These are phyloP conservation scores for Meloidogyne hapla DNA, from an alignment of 1,140 invertebrate genomes.

Conservation along the genomic window DNA sequence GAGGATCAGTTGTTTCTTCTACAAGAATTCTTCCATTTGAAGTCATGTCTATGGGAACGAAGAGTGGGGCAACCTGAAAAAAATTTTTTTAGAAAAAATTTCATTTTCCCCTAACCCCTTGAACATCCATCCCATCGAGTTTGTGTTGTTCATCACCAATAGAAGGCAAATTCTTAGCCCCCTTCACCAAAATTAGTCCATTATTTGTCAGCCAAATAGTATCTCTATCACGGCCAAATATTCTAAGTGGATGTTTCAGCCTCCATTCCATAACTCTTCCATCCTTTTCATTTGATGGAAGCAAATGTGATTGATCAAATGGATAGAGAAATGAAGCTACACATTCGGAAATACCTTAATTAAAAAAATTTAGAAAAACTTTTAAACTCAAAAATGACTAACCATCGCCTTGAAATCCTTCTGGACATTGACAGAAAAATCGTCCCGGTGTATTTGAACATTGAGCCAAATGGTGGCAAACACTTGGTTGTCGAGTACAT, in stretches of 20 bases:
- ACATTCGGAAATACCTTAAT: conserved; percentile 52
- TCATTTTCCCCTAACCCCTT: no score
- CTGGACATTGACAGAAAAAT: conserved; percentile 81
- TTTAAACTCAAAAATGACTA: not conserved
- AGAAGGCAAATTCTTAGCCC: conserved; percentile 18
- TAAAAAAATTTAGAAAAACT: not conserved
- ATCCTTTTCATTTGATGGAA: conserved; percentile 51
- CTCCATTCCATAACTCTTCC: conserved; percentile 51
- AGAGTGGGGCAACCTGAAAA: conserved; percentile 58
- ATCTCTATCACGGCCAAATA: conserved; percentile 54
- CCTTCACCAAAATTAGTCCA: conserved; percentile 56
- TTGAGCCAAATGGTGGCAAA: conserved; percentile 77
- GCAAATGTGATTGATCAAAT: conserved; percentile 44
- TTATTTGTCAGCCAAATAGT: conserved; percentile 56
- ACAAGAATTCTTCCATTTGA: conserved; percentile 34
- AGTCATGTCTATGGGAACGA: conserved; percentile 56
- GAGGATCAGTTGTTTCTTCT: conserved; percentile 49
- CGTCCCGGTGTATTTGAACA: conserved; percentile 86
- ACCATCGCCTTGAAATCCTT: conserved; percentile 56
- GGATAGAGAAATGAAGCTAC: conserved; percentile 58
- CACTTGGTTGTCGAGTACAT: conserved; percentile 74
- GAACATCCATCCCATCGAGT: conserved; percentile 54
- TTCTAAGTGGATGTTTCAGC: conserved; percentile 51
- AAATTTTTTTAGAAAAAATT: not conserved
- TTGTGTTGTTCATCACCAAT: conserved; percentile 17